Evolutionary conservation across 1,140 invertebrate species (phyloP).

Genomic region (Steinernema khuongi): DNA sequence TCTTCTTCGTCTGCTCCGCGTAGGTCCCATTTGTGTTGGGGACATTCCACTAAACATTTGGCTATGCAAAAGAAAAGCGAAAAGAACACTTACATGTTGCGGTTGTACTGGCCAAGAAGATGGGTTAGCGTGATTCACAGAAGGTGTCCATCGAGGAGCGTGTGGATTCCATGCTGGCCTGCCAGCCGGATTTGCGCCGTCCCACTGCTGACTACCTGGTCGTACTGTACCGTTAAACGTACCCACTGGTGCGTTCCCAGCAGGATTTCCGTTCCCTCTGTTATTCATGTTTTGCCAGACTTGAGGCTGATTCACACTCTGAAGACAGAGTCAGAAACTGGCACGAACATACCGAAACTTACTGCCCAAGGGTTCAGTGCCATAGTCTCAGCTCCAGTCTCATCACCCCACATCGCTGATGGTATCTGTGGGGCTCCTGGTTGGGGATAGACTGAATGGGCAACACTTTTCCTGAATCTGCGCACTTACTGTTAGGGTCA

Average conservation of each 20-base stretch:
- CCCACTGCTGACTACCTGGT: constrained; percentile 1
- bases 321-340: not conserved
- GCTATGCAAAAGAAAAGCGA: not conserved
- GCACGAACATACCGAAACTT: not conserved
- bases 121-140: not conserved
- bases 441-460: not conserved
- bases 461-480: not conserved
- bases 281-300: not conserved
- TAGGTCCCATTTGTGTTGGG: not conserved
- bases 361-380: not conserved
- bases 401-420: not conserved
- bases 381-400: not conserved
- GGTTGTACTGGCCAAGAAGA: not conserved
- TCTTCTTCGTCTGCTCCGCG: constrained; percentile 7
- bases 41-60: not conserved
- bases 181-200: not conserved
- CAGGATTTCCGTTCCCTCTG: not conserved
- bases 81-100: not conserved
- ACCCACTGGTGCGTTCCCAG: not conserved
- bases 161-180: constrained; percentile 15
- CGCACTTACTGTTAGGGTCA: no score
- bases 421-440: not conserved
- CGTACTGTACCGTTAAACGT: not conserved
- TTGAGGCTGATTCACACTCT: not conserved
- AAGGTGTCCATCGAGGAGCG: not conserved